Base-by-base conservation (phyloP, 2,888 invertebrate species). In the Vannuccia rotundouncinata region DNA sequence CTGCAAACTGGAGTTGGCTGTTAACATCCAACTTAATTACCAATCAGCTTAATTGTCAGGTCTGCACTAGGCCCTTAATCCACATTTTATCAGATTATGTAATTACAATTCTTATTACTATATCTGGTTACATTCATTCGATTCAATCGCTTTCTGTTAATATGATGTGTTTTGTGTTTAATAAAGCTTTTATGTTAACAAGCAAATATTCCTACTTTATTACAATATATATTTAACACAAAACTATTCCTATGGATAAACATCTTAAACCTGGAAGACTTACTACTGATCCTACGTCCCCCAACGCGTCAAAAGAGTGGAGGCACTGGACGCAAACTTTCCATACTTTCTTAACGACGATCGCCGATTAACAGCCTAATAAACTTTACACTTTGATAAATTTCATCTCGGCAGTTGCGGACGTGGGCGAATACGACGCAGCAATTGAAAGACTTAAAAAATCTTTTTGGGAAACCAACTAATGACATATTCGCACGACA, bases 401-500 rank as follows among this genome's bases (percentile, higher is more conserved):
- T 31, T 75, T 31, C 31, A 75, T 75, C 75, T 75, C 75, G 75
- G 30, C 10, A 31, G 31, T 22, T 10, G 29, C 73, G 22, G 73
- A 73, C 22, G 27, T n/a, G 5, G 22, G 22, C 75, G 22, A 75
- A 29, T 78, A 78, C 60, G 78, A 30, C 59, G 78, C 13, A 27
- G 78, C 78, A 30, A 78, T 78, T 31, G 78, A 30, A 59, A 31
- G 30, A 5, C 74, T 78, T 27, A 30, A 17, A n/a, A 17, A 60
- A 78, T 28, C 59, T 78, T 59, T 78, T 78, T 59, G 78, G 10
- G 27, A 78, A 78, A 78, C 78, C 78, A 27, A 78, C 45, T 28
- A 78, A 78, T 59, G 78, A 78, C 45, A 78, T 78, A 59, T 78
- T 78, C 5, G 60, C 78, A 31, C 78, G 78, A 28, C 59, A 78